A percentile compares a stretch with the other conserved stretches of the same genome.
phyloP scores from a whole-genome alignment of 2,113 vertebrate species.

The Zosterops hypoxanthus region DNA sequence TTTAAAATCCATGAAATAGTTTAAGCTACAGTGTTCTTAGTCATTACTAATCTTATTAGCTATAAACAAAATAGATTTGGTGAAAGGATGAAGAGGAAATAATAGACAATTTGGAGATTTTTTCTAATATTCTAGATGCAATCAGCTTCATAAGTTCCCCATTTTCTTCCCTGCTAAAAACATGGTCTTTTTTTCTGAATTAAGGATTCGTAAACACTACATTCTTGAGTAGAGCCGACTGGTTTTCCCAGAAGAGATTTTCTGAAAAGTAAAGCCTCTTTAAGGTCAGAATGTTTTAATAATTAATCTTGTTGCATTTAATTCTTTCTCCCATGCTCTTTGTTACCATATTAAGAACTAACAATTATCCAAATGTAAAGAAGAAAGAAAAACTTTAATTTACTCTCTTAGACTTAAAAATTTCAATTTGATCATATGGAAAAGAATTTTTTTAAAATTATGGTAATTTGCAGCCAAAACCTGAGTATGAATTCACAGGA shows the following conservation, averaged over 20 bases:
- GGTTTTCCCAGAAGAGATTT: not conserved
- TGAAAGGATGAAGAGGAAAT: not conserved
- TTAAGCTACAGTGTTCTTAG: not conserved
- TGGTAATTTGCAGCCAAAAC: not conserved
- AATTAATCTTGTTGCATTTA: not conserved
- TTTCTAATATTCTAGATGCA: not conserved
- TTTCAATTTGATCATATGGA: not conserved
- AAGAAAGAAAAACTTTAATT: not conserved
- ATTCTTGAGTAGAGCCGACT: not conserved
- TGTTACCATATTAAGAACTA: not conserved
- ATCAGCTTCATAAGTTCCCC: not conserved
- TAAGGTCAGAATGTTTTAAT: not conserved
- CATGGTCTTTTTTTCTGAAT: rapidly evolving
- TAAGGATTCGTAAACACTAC: not conserved
- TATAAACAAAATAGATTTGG: not conserved
- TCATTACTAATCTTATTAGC: not conserved
- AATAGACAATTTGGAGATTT: not conserved
- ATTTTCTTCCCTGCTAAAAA: not conserved
- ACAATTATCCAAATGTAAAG: not conserved
- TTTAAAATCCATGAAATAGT: not conserved
- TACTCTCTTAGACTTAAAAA: not conserved
- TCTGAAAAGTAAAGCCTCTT: not conserved
- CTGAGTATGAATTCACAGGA: not conserved
- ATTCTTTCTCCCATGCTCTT: not conserved
- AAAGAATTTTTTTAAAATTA: not conserved